Evolutionary conservation across 2,888 invertebrate species (phyloP).

Genomic region (Alloscopus bannaensis): DNA sequence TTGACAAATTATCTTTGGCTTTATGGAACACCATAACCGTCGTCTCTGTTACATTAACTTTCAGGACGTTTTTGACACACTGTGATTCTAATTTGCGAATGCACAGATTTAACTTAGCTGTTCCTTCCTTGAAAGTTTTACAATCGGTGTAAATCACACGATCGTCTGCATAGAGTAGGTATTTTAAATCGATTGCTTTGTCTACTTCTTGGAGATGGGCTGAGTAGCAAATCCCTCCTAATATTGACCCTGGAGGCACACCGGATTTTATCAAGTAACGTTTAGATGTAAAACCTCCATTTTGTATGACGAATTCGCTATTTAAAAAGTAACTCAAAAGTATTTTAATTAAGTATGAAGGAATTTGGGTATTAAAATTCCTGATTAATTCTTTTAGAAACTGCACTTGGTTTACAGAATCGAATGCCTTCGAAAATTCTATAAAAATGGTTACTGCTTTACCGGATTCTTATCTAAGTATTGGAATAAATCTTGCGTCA

Average conservation of each 20-base stretch:
- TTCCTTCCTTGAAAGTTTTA: background rate
- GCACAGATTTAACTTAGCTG: background rate
- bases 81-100: background rate
- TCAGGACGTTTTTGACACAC: slow-evolving; percentile 25
- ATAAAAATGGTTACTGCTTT: slow-evolving; percentile 38
- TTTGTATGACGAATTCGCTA: slow-evolving; percentile 28
- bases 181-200: background rate
- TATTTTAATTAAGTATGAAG: slow-evolving; percentile 28
- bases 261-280: slow-evolving; percentile 24
- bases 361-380: no score
- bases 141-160: slow-evolving; percentile 7
- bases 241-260: slow-evolving; percentile 30
- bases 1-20: background rate
- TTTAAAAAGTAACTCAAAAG: slow-evolving; percentile 25
- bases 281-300: slow-evolving; percentile 29
- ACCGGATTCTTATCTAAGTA: slow-evolving; percentile 22
- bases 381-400: slow-evolving; percentile 46
- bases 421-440: slow-evolving; percentile 55
- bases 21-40: slow-evolving; percentile 43
- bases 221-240: slow-evolving; percentile 22
- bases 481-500: slow-evolving; percentile 40
- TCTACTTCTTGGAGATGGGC: slow-evolving; percentile 26
- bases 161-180: slow-evolving; percentile 20
- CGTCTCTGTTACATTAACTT: slow-evolving; percentile 43
- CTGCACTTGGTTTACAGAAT: slow-evolving; percentile 5